Evolutionary conservation across 2,888 invertebrate species (phyloP), one percentile per base, ranked within the genome.

Genomic region (Pseudococcus viburni): DNA sequence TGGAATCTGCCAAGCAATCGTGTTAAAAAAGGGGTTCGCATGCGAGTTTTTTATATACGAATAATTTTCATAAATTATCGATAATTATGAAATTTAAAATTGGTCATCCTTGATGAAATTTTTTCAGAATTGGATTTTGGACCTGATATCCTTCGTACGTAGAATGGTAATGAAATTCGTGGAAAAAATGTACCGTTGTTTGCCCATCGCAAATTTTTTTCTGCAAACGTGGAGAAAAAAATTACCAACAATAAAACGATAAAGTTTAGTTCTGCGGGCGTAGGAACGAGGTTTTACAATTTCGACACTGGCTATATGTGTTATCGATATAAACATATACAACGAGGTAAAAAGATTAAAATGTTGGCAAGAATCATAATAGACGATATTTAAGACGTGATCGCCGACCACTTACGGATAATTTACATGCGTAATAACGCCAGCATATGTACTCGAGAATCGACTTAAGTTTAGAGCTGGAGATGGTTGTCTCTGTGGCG

Each of bases 391-490:
- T 77, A 77, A 77, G 33, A 77, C 77, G 42, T 77, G 77, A 77
- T 77, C n/a, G 26, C 26, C 33, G 39, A 77, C 77, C 77, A 39
- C 39, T 77, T n/a, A 77, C 12, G n/a, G 77, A 77, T 39, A 77
- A 77, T 77, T 77, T 77, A 77, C 77, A 77, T 77, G 77, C 77
- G 42, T 77, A 77, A 77, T 42, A 77, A 42, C 77, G 77, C 77
- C 77, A 55, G 55, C 55, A 77, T 42, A 77, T 77, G 42, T 42
- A 77, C 77, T 77, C 42, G 33, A 77, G 12, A 33, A 33, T 33
- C 26, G 26, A 33, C 26, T 33, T 77, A 12, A 15, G n/a, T n/a
- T n/a, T n/a, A n/a, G 17, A 51, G 8, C 4, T 51, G 1, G 51
- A 51, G 15, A 11, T 51, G 51, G 51, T 3, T 42, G 9, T n/a